phyloP scores from a whole-genome alignment of 2,113 vertebrate genomes.

The Percina caprodes region DNA sequence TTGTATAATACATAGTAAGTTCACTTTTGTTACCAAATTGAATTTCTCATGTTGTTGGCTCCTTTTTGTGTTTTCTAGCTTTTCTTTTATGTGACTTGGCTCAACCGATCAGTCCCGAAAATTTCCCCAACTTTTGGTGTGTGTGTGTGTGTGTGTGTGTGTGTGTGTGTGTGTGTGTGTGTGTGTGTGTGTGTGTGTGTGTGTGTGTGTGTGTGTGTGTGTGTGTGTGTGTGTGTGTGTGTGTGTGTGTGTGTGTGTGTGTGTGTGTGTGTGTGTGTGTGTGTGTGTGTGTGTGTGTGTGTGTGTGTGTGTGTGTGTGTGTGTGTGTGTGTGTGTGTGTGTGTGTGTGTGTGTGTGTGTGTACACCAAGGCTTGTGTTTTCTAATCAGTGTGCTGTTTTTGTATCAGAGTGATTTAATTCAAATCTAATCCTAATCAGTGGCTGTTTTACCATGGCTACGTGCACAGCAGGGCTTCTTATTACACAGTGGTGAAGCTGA shows the following conservation, averaged over 20 bases:
- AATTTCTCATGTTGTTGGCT: constrained; percentile 78
- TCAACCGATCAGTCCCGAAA: not conserved
- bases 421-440: constrained; percentile 5
- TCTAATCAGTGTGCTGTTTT: constrained; percentile 22
- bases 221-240: too few species aligned
- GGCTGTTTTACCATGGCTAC: not conserved
- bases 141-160: not conserved
- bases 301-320: not conserved
- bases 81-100: constrained; percentile 32
- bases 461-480: not conserved
- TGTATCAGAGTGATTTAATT: constrained; percentile 4
- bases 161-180: not conserved
- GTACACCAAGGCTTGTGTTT: constrained; percentile 8
- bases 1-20: constrained; percentile 88
- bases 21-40: constrained; percentile 92
- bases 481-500: not conserved
- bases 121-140: not conserved
- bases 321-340: not conserved
- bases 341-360: not conserved
- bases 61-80: constrained; percentile 41
- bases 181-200: not conserved
- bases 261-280: too few species aligned
- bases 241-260: too few species aligned
- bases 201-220: too few species aligned
- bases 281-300: too few species aligned